A percentile compares a stretch with the other conserved stretches of the same genome.
These are phyloP conservation scores for Stenodema calcarata DNA, from an alignment of 2,888 invertebrate species.

Conservation along the genomic window DNA sequence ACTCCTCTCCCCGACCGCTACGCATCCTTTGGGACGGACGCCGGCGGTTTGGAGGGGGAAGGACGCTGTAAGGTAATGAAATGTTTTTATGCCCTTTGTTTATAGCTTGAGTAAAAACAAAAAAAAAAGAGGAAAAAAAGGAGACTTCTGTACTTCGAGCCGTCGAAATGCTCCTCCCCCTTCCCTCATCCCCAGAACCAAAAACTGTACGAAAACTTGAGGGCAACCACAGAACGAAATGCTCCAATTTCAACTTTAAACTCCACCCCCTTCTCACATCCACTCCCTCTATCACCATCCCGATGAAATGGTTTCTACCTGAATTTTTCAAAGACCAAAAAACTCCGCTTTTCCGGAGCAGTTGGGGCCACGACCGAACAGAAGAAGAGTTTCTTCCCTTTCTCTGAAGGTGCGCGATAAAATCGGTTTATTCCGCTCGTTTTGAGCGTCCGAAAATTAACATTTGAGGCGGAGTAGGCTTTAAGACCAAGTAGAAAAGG, in stretches of 20 bases:
- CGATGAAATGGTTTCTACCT: background rate
- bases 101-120: constrained; percentile 10
- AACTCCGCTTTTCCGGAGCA: background rate
- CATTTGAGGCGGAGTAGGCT: background rate
- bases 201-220: background rate
- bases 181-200: background rate
- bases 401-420: background rate
- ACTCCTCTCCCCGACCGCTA: background rate
- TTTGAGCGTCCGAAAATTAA: background rate
- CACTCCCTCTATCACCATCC: too few relatives aligned
- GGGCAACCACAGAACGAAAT: background rate
- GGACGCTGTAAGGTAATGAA: constrained; percentile 34
- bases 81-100: constrained; percentile 42
- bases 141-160: background rate
- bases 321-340: background rate
- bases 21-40: background rate
- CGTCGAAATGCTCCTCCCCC: background rate
- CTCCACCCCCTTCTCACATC: background rate
- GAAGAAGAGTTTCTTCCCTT: background rate
- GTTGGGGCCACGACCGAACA: background rate
- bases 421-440: background rate
- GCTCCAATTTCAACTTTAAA: background rate
- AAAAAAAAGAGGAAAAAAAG: background rate
- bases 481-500: too few relatives aligned
- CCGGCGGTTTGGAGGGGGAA: background rate